Evolutionary conservation across 2,113 vertebrate genomes (phyloP).

Genomic region (Podiceps cristatus): DNA sequence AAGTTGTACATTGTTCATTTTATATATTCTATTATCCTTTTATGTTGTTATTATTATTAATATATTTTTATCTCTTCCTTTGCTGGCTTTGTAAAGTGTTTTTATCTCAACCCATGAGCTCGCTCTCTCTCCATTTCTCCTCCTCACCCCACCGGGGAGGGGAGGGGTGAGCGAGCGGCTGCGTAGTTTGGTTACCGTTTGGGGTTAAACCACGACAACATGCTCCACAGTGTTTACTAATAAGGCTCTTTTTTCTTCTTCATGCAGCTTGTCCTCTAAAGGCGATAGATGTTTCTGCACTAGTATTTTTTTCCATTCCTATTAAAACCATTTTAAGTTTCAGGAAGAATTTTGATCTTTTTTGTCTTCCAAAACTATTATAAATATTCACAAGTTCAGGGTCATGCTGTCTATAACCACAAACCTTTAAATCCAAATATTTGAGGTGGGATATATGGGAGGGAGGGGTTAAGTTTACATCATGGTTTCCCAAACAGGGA

Average conservation of each 20-base stretch:
- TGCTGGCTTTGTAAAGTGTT: no score
- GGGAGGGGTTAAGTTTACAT: not conserved
- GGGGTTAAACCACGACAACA: no score
- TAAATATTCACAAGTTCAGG: conserved; percentile 19
- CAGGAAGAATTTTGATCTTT: conserved; percentile 18
- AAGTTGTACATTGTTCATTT: no score
- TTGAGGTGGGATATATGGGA: not conserved
- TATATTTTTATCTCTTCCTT: no score
- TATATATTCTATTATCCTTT: no score
- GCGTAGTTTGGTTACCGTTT: no score
- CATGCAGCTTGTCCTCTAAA: not conserved
- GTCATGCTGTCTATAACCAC: not conserved
- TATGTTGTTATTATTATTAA: no score
- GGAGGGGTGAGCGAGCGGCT: no score
- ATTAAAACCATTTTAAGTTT: not conserved
- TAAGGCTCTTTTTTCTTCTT: not conserved
- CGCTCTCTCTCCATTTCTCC: no score
- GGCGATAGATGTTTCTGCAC: not conserved
- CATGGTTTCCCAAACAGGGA: not conserved
- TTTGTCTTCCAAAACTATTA: conserved; percentile 39
- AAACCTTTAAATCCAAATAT: not conserved
- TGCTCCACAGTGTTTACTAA: conserved; percentile 21
- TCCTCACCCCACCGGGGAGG: no score
- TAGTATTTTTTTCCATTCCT: not conserved
- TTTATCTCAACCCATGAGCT: no score